These are phyloP conservation scores for Hydractinia symbiolongicarpus DNA, from an alignment of 30 jellyfish, hydroid and myxozoan genomes.

Conservation along the genomic window DNA sequence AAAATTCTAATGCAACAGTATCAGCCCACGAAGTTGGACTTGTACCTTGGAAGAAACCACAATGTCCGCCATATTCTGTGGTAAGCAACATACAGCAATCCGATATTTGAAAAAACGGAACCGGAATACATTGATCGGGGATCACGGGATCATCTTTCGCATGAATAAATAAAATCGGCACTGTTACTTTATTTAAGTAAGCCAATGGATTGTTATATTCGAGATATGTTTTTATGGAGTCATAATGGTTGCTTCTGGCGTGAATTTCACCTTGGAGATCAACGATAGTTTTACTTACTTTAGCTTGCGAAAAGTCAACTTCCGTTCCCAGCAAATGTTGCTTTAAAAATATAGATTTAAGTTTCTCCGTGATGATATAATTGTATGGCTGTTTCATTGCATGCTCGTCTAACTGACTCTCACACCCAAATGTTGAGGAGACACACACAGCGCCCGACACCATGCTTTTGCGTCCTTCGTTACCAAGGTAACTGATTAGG, in stretches of 20 bases:
- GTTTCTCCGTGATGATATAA: slow-evolving; percentile 18
- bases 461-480: neutral
- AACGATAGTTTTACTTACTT: slow-evolving; percentile 12
- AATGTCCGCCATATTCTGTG: slow-evolving; percentile 35
- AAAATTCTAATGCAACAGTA: slow-evolving; percentile 16
- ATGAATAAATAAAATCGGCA: slow-evolving; percentile 18
- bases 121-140: slow-evolving; percentile 23
- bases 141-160: slow-evolving; percentile 33
- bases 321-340: neutral
- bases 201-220: slow-evolving; percentile 9
- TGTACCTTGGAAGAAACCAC: slow-evolving; percentile 27
- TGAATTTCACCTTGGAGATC: slow-evolving; percentile 26
- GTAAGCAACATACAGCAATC: slow-evolving; percentile 24
- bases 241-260: slow-evolving; percentile 8
- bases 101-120: neutral
- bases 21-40: slow-evolving; percentile 34
- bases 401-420: slow-evolving; percentile 9
- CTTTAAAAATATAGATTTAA: slow-evolving; percentile 16
- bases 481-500: slow-evolving; percentile 12
- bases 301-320: neutral
- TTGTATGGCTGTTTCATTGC: slow-evolving; percentile 33
- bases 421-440: slow-evolving; percentile 34
- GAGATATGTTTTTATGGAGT: neutral
- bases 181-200: neutral
- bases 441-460: slow-evolving; percentile 26